Evolutionary conservation across 1,140 invertebrate genomes (phyloP), one percentile per base, ranked within the genome.

Genomic region (Atta cephalotes): DNA sequence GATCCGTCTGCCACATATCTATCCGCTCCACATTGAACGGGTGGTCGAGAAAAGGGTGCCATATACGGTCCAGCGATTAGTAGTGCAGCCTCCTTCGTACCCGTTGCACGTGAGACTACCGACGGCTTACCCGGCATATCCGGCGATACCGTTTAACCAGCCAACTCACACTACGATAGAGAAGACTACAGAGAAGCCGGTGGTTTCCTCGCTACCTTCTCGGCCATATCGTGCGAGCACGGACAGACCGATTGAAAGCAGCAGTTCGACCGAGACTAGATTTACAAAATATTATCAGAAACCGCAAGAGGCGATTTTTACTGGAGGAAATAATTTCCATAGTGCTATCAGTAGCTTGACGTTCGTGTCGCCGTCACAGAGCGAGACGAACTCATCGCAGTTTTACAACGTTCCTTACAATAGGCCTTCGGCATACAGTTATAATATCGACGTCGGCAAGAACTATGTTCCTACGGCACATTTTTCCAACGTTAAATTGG

Each of bases 151-250:
- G 21, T 16, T 70, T 21, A 45, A 51, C 14, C 39, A 70, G 14
- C 70, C 88, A 1, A 7, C 68, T 12, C 56, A 96, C 0, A n/a
- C 65, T 14, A 45, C 65, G 4, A 93, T 96, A 3, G 96, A 96
- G 12, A 96, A 96, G 89, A 93, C 95, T 28, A 89, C 96, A 3
- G 95, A 96, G 84, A 96, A 95, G 63, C 94, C 95, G 94, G 94
- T 92, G 0, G 88, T 92, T 14, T 93, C 18, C 93, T 96, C 0
- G 95, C 92, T 87, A 10, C 49, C 92, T 39, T 10, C 31, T 3
- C 90, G 92, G 25, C 92, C 92, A 2, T 94, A 93, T 49, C 89
- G 92, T 0, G 4, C 91, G 3, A 93, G 94, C 25, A 90, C 96
- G 4, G 89, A 92, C 21, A 91, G 92, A 10, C 80, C 63, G 12